Evolutionary conservation across 2,797 vertebrate genomes (phyloP), one percentile per base, ranked within the genome.

Genomic region (Brachyrhaphis roseni): DNA sequence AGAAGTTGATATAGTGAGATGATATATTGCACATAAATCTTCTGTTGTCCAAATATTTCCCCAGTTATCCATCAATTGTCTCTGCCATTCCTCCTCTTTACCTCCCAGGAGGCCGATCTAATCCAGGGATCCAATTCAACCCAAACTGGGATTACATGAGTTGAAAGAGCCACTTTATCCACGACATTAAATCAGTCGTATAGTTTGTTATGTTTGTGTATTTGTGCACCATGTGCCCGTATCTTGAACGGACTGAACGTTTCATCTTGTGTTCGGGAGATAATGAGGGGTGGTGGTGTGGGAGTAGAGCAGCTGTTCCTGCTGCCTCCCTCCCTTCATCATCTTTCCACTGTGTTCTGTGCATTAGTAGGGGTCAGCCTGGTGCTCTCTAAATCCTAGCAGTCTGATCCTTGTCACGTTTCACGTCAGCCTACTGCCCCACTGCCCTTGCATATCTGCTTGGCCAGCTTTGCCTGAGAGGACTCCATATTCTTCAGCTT

Each of bases 51-150:
- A 71, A 41, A 39, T 76, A n/a, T 72, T 57, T 8, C 64, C 77
- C 74, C 39, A 75, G 36, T 20, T 34, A 47, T 85, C 12, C 45
- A 75, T 84, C 75, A 78, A 80, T 76, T 74, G 26, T 72, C 28
- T 81, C 46, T 75, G 76, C 72, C 84, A 72, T 47, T 68, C 72
- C 78, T 47, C 53, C 64, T 72, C 66, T 78, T 77, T 73, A 28
- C 34, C 57, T 76, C 75, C 71, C 4, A 53, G 31, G 79, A 88
- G 81, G 88, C 77, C 79, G 39, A 82, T 78, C 81, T 94, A 95
- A 95, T 95, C 94, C 93, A 87, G 77, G 95, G 93, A 95, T 94
- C 93, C 88, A 84, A 77, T 41, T 91, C 93, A 95, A 93, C 94
- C 91, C 89, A 87, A 89, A 92, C 88, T 87, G 83, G 94, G 92